Conservation (phyloP, 2,797 vertebrate species). For the Helarctos malayanus region DNA sequence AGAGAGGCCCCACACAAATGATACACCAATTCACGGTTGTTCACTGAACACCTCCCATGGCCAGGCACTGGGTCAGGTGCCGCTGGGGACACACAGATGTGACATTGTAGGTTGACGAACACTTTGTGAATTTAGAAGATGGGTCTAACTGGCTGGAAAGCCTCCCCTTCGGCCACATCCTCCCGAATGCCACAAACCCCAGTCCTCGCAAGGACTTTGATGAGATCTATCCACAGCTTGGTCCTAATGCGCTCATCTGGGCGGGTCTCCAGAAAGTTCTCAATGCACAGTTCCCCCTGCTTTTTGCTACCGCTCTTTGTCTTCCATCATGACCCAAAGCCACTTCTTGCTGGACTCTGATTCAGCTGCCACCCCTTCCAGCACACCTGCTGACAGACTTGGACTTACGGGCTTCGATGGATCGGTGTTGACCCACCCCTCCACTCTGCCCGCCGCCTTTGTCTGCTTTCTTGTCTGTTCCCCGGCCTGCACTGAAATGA, state of each 20-base stretch:
- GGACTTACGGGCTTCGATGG: fast-evolving
- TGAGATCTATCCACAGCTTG: not conserved
- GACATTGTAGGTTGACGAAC: not conserved
- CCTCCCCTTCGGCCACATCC: not conserved
- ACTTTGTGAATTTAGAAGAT: not conserved
- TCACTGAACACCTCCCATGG: not conserved
- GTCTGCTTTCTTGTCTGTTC: not conserved
- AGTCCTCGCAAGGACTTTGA: not conserved
- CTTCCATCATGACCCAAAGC: not conserved
- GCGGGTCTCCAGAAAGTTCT: not conserved
- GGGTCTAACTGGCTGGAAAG: not conserved
- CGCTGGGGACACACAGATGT: not conserved
- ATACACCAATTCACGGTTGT: not conserved
- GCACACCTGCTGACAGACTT: not conserved
- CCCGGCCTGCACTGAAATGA: not conserved
- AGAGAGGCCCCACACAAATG: not conserved
- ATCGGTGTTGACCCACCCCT: fast-evolving
- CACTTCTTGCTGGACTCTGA: not conserved
- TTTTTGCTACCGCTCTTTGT: not conserved
- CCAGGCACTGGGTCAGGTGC: not conserved
- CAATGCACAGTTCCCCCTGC: not conserved
- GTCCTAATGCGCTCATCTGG: fast-evolving
- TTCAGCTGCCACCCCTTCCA: not conserved
- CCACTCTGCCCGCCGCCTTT: not conserved
- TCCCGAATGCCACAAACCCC: not conserved